These are phyloP conservation scores for Eurois occulta DNA, from an alignment of 2,888 invertebrate species.

Conservation along the genomic window DNA sequence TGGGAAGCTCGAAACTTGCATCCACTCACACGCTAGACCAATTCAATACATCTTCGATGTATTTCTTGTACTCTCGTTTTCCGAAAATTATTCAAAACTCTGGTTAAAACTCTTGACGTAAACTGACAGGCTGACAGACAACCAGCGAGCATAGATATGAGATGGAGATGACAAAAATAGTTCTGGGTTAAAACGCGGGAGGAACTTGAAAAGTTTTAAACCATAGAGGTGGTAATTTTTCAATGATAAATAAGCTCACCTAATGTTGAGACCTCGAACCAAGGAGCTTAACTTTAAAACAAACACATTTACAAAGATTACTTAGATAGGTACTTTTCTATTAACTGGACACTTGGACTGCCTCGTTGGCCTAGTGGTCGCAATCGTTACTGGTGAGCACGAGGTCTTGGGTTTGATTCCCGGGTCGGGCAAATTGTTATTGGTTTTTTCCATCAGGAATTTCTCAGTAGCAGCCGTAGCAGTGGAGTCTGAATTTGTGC, in stretches of 20 bases:
- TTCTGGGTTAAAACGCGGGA: neutral
- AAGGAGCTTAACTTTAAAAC: neutral
- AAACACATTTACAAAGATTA: too few species aligned
- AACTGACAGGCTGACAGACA: slow-evolving; percentile 9
- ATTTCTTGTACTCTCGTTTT: neutral
- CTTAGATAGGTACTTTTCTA: too few species aligned
- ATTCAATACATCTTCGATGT: slow-evolving; percentile 20
- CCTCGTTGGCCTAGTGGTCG: too few species aligned
- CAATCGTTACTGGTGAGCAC: too few species aligned
- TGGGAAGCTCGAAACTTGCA: neutral
- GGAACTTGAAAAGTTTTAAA: neutral
- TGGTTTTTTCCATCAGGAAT: too few species aligned
- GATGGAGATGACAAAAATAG: neutral
- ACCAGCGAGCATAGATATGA: neutral
- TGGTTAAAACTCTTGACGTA: slow-evolving; percentile 19
- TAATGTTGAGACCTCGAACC: neutral
- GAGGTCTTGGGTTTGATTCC: too few species aligned
- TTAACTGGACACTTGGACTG: too few species aligned
- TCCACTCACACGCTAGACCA: neutral
- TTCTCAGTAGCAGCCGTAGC: too few species aligned
- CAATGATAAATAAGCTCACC: neutral
- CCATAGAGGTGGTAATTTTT: neutral
- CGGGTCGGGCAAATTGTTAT: too few species aligned
- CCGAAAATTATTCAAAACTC: neutral
- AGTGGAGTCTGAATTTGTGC: too few species aligned